Evolutionary conservation across 2,113 vertebrate genomes (phyloP).

Genomic region (Rynchops niger): DNA sequence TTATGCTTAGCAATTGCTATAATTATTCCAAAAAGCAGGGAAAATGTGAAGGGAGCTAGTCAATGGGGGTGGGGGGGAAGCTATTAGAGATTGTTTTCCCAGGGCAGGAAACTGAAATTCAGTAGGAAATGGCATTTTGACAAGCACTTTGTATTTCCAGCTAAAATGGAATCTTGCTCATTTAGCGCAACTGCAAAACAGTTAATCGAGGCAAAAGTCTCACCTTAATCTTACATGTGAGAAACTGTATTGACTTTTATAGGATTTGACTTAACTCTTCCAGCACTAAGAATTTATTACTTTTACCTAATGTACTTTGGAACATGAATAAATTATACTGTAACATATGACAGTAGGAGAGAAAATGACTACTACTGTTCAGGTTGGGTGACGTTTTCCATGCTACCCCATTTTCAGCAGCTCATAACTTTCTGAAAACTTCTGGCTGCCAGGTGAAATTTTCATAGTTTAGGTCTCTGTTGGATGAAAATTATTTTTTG

Average conservation of each 20-base stretch:
- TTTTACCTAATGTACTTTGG: neutral
- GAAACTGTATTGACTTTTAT: neutral
- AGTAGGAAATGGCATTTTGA: conserved; percentile 57
- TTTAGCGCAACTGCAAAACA: conserved; percentile 9
- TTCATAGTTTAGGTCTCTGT: neutral
- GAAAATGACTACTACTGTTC: conserved; percentile 25
- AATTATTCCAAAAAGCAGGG: conserved; percentile 4
- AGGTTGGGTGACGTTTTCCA: conserved; percentile 25
- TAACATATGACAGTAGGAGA: conserved; percentile 4
- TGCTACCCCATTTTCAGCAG: conserved; percentile 5
- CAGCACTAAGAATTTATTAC: neutral
- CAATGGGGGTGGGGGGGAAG: neutral
- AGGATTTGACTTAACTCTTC: neutral
- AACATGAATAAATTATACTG: conserved; percentile 47
- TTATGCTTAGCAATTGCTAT: neutral
- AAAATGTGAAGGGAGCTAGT: conserved; percentile 6
- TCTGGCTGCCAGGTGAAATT: neutral
- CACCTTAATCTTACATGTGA: neutral
- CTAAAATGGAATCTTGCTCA: neutral
- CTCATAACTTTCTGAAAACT: conserved; percentile 38
- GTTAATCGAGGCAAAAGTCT: neutral
- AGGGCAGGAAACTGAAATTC: conserved; percentile 44
- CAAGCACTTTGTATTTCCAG: conserved; percentile 44
- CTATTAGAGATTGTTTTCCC: conserved; percentile 41
- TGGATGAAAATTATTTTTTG: neutral